Evolutionary conservation across 2,888 invertebrate species (phyloP).

Genomic region (Eucriotettix oculatus): DNA sequence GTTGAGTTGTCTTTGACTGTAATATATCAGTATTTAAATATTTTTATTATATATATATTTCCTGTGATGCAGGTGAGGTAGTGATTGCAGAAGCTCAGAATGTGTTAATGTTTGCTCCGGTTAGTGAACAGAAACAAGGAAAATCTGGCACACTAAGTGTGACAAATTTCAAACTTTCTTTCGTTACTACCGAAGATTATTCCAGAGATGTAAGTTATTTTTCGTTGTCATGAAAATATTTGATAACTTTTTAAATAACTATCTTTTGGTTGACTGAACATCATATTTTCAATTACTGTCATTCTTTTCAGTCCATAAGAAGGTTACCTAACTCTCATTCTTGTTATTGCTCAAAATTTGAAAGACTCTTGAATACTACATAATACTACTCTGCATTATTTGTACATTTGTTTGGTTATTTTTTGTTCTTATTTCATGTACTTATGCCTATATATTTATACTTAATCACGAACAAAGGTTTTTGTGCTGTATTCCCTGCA

Average conservation of each 20-base stretch:
- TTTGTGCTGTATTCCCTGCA: no score
- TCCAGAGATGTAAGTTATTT: constrained; percentile 30
- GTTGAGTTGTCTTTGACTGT: background rate
- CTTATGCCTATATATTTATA: no score
- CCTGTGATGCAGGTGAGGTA: constrained; percentile 47
- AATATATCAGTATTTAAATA: background rate
- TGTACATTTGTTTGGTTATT: no score
- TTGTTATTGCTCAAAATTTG: no score
- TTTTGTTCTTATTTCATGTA: no score
- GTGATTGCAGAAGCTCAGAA: constrained; percentile 64
- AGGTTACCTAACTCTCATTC: no score
- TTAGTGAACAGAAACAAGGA: constrained; percentile 62
- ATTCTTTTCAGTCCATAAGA: no score
- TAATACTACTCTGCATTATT: no score
- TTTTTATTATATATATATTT: background rate
- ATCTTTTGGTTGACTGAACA: background rate
- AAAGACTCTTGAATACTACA: no score
- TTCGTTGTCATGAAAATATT: background rate
- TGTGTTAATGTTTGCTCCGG: constrained; percentile 68
- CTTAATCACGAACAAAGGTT: no score
- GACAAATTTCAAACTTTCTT: constrained; percentile 85
- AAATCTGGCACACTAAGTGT: constrained; percentile 70
- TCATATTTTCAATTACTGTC: no score
- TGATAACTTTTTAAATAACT: background rate
- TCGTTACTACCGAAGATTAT: constrained; percentile 49